phyloP scores from a whole-genome alignment of 2,797 vertebrate species.

The Falco peregrinus region DNA sequence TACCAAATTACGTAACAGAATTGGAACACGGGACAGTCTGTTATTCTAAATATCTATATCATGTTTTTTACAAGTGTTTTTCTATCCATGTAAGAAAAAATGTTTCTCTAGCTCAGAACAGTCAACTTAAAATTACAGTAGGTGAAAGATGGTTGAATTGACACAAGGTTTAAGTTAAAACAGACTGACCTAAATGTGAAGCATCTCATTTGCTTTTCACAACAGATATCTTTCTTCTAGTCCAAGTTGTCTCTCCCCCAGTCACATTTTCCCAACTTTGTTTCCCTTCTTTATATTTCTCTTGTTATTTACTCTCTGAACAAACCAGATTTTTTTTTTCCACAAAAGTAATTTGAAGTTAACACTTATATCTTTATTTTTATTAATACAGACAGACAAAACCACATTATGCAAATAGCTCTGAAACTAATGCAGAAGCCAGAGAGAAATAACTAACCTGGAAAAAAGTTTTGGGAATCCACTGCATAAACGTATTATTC shows the following conservation, averaged over 20 bases:
- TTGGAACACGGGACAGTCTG: neutral
- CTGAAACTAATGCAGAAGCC: neutral
- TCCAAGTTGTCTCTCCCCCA: neutral
- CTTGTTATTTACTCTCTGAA: neutral
- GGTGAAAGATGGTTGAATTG: neutral
- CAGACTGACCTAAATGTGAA: neutral
- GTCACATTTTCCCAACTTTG: neutral
- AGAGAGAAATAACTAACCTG: neutral
- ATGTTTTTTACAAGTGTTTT: neutral
- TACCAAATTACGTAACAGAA: neutral
- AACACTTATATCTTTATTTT: neutral
- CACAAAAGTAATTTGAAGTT: neutral
- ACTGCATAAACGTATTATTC: neutral
- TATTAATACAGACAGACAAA: neutral
- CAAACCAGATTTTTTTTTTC: neutral
- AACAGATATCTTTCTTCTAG: neutral
- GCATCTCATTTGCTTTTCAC: neutral
- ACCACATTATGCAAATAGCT: neutral
- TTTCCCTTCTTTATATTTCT: neutral
- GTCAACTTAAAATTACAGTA: neutral
- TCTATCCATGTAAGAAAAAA: neutral
- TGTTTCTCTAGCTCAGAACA: neutral
- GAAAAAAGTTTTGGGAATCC: neutral
- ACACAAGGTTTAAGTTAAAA: neutral
- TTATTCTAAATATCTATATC: neutral